These are phyloP conservation scores for Hydrocynus forskahlii DNA, from an alignment of 2,797 vertebrate genomes.

Conservation along the genomic window DNA sequence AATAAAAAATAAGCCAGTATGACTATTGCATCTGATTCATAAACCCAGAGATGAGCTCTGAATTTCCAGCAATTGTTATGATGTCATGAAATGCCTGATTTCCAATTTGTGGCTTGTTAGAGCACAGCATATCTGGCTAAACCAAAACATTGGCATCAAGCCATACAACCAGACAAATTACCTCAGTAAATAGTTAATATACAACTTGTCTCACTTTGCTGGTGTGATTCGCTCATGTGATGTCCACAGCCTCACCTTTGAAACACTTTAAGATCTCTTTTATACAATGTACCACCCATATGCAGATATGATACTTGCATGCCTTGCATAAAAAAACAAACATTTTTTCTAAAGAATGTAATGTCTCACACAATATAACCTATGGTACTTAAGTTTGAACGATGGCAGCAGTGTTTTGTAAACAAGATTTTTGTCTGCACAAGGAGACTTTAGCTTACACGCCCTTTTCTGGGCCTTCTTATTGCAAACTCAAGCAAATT, in stretches of 20 bases:
- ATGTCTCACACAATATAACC: too few relatives aligned
- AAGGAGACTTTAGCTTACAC: background rate
- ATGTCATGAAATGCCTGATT: constrained; percentile 5
- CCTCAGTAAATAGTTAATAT: constrained; percentile 39
- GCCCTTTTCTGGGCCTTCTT: background rate
- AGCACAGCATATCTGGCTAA: background rate
- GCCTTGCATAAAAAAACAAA: background rate
- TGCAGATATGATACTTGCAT: too few relatives aligned
- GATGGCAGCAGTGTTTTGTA: background rate
- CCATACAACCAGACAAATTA: background rate
- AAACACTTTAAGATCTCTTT: constrained; percentile 17
- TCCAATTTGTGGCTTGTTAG: background rate
- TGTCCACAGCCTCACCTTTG: background rate
- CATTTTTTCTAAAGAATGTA: background rate
- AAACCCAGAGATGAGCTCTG: background rate
- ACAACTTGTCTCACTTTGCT: constrained; percentile 8
- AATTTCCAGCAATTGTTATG: background rate
- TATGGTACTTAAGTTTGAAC: too few relatives aligned
- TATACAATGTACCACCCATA: background rate
- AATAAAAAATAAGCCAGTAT: background rate
- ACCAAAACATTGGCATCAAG: background rate
- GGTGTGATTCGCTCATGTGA: background rate
- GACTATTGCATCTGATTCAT: background rate
- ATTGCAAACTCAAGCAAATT: constrained; percentile 1
- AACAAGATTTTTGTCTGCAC: background rate